Evolutionary conservation across 1,140 invertebrate genomes (phyloP), one percentile per base, ranked within the genome.

Genomic region (Drosophila kurseongensis): DNA sequence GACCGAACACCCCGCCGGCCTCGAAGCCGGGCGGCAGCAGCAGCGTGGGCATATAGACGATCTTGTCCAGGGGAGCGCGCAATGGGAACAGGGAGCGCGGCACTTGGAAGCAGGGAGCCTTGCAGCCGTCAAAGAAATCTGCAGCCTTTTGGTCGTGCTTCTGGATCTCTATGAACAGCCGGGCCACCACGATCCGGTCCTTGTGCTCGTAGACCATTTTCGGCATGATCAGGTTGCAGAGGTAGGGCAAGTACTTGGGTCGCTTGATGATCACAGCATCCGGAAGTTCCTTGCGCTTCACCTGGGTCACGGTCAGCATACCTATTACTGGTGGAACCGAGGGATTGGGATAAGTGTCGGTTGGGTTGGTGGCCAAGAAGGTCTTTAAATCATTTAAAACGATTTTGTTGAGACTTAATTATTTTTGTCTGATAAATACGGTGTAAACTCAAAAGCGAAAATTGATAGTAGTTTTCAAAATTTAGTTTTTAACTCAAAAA

Each of bases 1-100:
- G 7, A 0, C 13, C 42, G 10, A 67, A 81, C 0, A 81, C 57
- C 1, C 66, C 78, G 16, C 57, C 78, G 0, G 78, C 78, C 4
- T 72, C 47, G n/a, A 59, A 60, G 2, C 36, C 47, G 2, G 3
- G 0, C 1, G 78, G 78, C 32, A 81, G 48, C 13, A 81, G 3
- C 4, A 59, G 12, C 12, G 10, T 4, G n/a, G 78, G 73, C 66
- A 81, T 2, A 0, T 29, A 81, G 1, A 16, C 59, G 0, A 81
- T 62, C 52, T 50, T 55, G 5, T 55, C n/a, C 0, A 81, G 5
- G 0, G 78, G 78, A 0, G 61, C 61, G 5, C 52, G 29, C 0
- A 2, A 1, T 0, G 78, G 73, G 10, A 80, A 80, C 10, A 71
- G 48, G 8, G 8, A 5, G 29, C 27, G 4, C n/a, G 48, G 48